Conservation (phyloP, 2,888 invertebrate genomes). For the Perdita meconis region DNA sequence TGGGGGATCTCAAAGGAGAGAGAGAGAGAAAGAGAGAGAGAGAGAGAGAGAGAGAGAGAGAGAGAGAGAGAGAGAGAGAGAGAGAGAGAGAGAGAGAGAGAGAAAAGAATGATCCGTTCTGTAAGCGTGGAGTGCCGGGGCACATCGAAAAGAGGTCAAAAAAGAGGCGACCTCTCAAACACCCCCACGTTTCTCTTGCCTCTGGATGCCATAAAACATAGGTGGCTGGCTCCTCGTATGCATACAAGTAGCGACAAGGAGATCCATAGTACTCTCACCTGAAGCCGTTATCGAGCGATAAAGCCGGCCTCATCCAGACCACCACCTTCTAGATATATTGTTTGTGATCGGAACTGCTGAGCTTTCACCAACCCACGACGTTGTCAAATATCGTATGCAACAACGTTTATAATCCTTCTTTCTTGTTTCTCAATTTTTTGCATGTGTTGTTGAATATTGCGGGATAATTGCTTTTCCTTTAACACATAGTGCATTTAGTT, state of each 20-base stretch:
- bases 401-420: too few species aligned
- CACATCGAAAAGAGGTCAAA: conserved; percentile 41
- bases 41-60: too few species aligned
- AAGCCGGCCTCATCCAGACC: conserved; percentile 42
- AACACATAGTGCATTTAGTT: too few species aligned
- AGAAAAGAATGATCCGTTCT: conserved; percentile 23
- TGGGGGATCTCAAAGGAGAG: not conserved
- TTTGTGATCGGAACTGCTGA: conserved; percentile 50
- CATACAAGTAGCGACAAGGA: conserved; percentile 51
- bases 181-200: conserved; percentile 26
- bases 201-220: conserved; percentile 48
- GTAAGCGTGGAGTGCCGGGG: conserved; percentile 8
- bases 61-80: not conserved
- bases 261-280: conserved; percentile 49
- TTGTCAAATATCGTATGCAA: too few species aligned
- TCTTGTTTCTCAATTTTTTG: too few species aligned
- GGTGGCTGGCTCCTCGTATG: conserved; percentile 37
- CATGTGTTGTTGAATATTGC: too few species aligned
- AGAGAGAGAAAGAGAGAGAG: not conserved
- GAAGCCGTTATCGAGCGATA: conserved; percentile 60
- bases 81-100: not conserved
- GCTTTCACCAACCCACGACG: too few species aligned
- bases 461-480: too few species aligned
- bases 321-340: conserved; percentile 37
- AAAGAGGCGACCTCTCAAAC: conserved; percentile 36